Evolutionary conservation across 2,797 vertebrate genomes (phyloP), one percentile per base, ranked within the genome.

Genomic region (Pygocentrus nattereri): DNA sequence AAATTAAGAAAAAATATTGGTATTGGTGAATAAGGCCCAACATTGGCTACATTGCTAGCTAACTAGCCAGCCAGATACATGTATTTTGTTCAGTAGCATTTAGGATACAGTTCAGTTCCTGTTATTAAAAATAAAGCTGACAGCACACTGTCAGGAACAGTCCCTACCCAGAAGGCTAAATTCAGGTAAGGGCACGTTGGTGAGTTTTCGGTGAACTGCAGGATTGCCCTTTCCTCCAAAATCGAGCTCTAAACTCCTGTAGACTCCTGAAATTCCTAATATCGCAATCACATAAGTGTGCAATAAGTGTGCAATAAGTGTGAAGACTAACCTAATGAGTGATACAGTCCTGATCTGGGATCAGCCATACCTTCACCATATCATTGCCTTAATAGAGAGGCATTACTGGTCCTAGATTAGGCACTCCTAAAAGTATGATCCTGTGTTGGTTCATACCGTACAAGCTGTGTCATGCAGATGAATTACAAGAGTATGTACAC

Each of bases 381-480:
- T 31, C 18, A 54, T 31, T 31, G 27, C 30, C 16, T 15, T 12
- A 25, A 27, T 5, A 52, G 16, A 27, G 71, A 50, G 69, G 6
- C 69, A 30, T 15, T 49, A 16, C 68, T 72, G 70, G 54, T 71
- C 27, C 25, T 30, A 19, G 69, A 50, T 71, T 71, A 65, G 25
- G 16, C 47, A 34, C 49, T 34, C 49, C 10, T 50, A 49, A 49
- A 16, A 49, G 47, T 11, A 21, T 2, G 15, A 54, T 34, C 25
- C 49, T 52, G 10, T 27, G 23, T 49, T 16, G 31, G 50, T 50
- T 54, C 50, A 56, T 21, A 13, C 18, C 11, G 4, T 16, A 74
- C 30, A 58, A 56, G 52, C 31, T 74, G n/a, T 5, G 25, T 38
- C 27, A 74, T 58, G 52, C 74, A 19, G 25, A 41, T 38, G 50